Evolutionary conservation across 2,797 vertebrate genomes (phyloP).

Genomic region (Molossus molossus): DNA sequence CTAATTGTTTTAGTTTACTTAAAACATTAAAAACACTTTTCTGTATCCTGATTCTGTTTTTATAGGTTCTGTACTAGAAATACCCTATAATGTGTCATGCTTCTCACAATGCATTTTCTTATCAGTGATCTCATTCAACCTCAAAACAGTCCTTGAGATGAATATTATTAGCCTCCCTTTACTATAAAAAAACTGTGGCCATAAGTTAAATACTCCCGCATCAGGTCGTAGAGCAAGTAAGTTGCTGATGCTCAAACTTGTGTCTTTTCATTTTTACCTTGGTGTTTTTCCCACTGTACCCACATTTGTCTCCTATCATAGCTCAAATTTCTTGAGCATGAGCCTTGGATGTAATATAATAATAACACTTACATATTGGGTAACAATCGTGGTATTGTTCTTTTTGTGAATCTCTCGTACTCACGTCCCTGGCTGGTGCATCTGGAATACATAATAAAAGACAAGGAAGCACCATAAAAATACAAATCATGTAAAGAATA

Average conservation of each 20-base stretch:
- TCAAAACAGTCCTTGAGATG: slow-evolving; percentile 26
- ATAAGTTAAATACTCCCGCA: background rate
- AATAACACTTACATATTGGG: background rate
- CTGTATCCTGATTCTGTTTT: background rate
- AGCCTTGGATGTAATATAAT: background rate
- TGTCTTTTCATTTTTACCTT: slow-evolving; percentile 11
- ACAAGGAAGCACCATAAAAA: background rate
- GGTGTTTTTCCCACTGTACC: background rate
- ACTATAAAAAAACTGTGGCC: background rate
- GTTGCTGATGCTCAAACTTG: background rate
- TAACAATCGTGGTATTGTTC: background rate
- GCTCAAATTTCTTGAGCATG: background rate
- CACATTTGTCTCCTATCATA: background rate
- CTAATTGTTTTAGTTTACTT: background rate
- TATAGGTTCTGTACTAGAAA: background rate
- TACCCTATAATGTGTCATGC: background rate
- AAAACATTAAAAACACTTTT: slow-evolving; percentile 27
- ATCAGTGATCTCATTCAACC: background rate
- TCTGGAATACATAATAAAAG: background rate
- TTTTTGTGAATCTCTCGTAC: background rate
- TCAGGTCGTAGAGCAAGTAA: background rate
- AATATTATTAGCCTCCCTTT: slow-evolving; percentile 2
- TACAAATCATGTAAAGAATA: background rate
- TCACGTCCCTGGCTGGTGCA: background rate
- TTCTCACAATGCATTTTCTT: background rate